Evolutionary conservation across 2,888 invertebrate genomes (phyloP), one percentile per base, ranked within the genome.

Genomic region (Oscheius sp.): DNA sequence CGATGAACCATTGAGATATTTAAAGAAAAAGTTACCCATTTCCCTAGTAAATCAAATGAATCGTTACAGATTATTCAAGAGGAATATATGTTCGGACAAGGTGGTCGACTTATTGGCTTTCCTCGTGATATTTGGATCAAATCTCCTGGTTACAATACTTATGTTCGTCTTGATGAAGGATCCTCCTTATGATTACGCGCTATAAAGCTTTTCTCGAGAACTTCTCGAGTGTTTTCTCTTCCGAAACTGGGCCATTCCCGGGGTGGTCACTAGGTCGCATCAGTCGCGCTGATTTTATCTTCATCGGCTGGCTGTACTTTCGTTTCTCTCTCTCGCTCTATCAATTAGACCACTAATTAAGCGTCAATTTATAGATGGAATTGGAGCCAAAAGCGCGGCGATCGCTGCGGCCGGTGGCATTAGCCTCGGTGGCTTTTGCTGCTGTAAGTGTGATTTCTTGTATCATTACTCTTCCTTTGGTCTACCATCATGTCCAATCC

Each of bases 401-500:
- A 23, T 84, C 84, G 27, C 75, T 86, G 33, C 76, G 84, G 17
- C 70, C 79, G 17, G 76, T 85, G 46, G 86, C 86, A 42, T 77
- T 88, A 67, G 82, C 80, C 33, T 83, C 86, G 25, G 84, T 84
- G 17, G 82, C 84, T 8, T 76, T 86, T 61, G 76, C 82, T 27
- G 76, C 77, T 29, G 78, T 86, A 6, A 82, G 82, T 6, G 81
- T 86, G 27, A 65, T 86, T 25, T 80, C 86, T 8, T 84, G 85
- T 68, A 78, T 82, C 37, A 80, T 86, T 65, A 86, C 84, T 53
- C 76, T 86, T 25, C 86, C 86, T n/a, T 75, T 86, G 23, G 86
- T 86, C 29, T 86, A 86, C 78, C 80, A 82, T 70, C 84, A 86
- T 72, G 85, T 86, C 15, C 86, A 86, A 69, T 76, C 73, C 46